phyloP scores from a whole-genome alignment of 2,113 vertebrate genomes.

The Lathamus discolor region DNA sequence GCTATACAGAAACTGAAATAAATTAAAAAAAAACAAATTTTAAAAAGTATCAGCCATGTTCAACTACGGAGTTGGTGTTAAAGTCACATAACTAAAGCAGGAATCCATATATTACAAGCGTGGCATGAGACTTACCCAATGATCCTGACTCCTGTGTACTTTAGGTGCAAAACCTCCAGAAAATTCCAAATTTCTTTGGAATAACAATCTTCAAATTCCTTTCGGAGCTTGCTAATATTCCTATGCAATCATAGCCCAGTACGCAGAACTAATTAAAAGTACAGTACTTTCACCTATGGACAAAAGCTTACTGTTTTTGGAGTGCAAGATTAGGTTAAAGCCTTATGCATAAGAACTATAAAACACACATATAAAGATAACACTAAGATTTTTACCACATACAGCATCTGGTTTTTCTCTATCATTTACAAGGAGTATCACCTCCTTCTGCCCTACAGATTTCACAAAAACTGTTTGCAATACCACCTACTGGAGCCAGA shows the following conservation, averaged over 20 bases:
- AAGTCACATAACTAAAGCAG: neutral
- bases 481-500: neutral
- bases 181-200: neutral
- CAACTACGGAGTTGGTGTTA: neutral
- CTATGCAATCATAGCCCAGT: neutral
- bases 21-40: neutral
- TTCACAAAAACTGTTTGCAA: neutral
- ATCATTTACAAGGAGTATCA: neutral
- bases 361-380: neutral
- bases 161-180: neutral
- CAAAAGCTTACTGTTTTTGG: neutral
- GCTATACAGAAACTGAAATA: neutral
- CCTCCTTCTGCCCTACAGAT: neutral
- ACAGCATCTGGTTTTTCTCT: neutral
- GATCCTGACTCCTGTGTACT: neutral
- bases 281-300: neutral
- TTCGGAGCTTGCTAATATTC: neutral
- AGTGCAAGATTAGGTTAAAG: neutral
- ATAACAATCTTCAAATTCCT: neutral
- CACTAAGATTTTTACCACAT: neutral
- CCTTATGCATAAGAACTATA: neutral
- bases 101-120: fast-evolving
- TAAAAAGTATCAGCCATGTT: neutral
- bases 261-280: neutral
- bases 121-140: neutral